phyloP scores from a whole-genome alignment of 2,113 vertebrate species.

The Upupa epops region DNA sequence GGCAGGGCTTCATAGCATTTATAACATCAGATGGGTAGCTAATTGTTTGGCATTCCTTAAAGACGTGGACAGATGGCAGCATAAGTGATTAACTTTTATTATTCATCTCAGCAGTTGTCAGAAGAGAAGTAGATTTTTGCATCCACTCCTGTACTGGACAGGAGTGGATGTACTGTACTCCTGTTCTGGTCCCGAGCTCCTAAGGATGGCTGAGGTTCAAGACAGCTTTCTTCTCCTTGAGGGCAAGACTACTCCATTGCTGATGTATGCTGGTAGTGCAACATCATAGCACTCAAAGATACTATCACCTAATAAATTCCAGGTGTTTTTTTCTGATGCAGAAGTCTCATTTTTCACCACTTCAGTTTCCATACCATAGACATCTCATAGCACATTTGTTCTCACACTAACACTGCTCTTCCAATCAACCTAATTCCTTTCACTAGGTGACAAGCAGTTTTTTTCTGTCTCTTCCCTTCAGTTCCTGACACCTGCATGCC shows the following conservation, averaged over 20 bases:
- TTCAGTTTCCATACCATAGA: background rate
- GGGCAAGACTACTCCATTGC: fast-evolving
- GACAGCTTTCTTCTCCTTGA: background rate
- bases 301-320: background rate
- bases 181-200: background rate
- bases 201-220: fast-evolving
- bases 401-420: background rate
- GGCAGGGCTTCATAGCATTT: background rate
- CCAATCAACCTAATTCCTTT: background rate
- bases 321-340: background rate
- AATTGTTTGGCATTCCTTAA: constrained; percentile 48
- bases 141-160: background rate
- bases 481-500: fast-evolving
- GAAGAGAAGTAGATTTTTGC: background rate
- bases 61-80: background rate
- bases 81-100: background rate
- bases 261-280: fast-evolving
- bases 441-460: background rate
- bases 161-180: too few relatives aligned
- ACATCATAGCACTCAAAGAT: background rate
- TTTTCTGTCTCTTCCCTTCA: background rate
- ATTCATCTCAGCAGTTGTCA: background rate
- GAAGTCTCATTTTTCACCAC: background rate
- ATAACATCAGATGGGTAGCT: constrained; percentile 10
- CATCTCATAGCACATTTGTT: background rate